Conservation (phyloP, 37 sponge, comb jelly and placozoan species). For the Eunapius fragilis region DNA sequence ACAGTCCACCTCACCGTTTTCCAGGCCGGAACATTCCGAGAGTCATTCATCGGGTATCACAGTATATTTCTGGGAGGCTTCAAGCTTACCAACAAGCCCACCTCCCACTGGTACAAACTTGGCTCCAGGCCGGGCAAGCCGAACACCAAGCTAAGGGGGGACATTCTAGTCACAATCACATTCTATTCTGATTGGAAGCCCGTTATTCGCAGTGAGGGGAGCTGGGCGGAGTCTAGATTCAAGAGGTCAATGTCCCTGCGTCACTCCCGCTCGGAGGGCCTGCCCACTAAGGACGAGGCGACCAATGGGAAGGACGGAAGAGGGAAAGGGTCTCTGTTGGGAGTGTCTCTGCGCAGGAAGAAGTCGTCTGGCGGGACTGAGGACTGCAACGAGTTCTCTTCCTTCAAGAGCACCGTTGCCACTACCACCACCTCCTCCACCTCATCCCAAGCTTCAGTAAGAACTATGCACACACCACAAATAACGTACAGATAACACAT, state of each 20-base stretch:
- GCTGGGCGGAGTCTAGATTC: not conserved
- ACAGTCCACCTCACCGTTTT: slow-evolving; percentile 40
- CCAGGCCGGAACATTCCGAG: slow-evolving; percentile 31
- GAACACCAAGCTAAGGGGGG: slow-evolving; percentile 55
- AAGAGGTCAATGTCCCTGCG: not conserved
- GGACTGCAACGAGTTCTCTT: not conserved
- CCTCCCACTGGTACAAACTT: slow-evolving; percentile 58
- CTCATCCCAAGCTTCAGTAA: too few species aligned
- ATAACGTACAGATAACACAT: too few species aligned
- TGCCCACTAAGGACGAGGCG: not conserved
- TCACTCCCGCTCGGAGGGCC: not conserved
- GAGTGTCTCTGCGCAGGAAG: too few species aligned
- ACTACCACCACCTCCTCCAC: too few species aligned
- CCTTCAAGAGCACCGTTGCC: too few species aligned
- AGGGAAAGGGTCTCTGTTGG: not conserved
- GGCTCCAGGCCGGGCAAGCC: slow-evolving; percentile 49
- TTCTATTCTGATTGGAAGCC: slow-evolving; percentile 43
- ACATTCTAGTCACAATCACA: slow-evolving; percentile 33
- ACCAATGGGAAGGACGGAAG: not conserved
- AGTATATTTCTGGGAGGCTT: slow-evolving; percentile 29
- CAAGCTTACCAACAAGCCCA: slow-evolving; percentile 14
- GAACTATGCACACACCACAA: too few species aligned
- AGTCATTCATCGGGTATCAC: slow-evolving; percentile 33
- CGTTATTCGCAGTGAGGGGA: too few species aligned
- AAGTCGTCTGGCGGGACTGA: not conserved